Conservation (phyloP, 2,797 vertebrate genomes). For the Sarcophilus harrisii region DNA sequence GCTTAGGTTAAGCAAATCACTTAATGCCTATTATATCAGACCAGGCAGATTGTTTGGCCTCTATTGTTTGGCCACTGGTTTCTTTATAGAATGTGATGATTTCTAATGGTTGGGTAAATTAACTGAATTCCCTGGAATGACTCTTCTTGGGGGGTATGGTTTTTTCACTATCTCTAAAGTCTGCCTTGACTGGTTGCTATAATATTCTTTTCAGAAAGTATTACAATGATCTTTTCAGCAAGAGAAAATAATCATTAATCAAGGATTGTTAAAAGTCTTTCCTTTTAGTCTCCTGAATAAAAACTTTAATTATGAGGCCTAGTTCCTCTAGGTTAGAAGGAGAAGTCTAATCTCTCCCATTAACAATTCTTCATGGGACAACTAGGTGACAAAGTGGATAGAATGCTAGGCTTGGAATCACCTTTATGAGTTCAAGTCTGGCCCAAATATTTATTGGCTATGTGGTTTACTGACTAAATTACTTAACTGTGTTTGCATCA, state of each 20-base stretch:
- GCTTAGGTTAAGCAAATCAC: neutral
- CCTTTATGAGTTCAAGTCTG: neutral
- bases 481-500: neutral
- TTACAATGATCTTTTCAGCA: neutral
- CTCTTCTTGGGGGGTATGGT: neutral
- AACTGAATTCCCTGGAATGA: neutral
- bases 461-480: neutral
- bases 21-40: neutral
- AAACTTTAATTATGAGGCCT: neutral
- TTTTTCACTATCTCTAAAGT: neutral
- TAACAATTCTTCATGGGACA: neutral
- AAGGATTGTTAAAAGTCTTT: neutral
- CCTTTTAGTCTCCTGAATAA: neutral
- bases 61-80: neutral
- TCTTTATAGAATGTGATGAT: neutral
- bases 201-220: neutral
- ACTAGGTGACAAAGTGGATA: neutral
- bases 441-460: neutral
- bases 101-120: neutral
- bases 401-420: neutral
- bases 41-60: neutral
- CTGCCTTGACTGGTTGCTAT: neutral
- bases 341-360: neutral
- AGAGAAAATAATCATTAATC: neutral
- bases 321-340: neutral